These are phyloP conservation scores for Thecophora atra DNA, from an alignment of 2,888 invertebrate species.

Conservation along the genomic window DNA sequence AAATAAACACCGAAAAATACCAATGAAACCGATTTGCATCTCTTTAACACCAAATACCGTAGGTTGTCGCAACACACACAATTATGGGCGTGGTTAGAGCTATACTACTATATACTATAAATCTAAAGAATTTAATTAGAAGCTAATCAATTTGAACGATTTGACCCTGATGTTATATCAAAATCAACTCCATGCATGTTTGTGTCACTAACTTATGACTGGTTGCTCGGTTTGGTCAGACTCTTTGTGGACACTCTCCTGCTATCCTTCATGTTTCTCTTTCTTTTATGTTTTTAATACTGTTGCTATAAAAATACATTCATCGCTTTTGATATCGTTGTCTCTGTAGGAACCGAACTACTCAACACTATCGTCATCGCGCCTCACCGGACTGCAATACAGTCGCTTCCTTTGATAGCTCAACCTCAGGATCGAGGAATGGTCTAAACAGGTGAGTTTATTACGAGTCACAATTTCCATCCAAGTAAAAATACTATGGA, in stretches of 20 bases:
- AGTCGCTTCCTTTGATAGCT: conserved; percentile 88
- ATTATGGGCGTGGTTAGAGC: conserved; percentile 21
- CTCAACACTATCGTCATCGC: conserved; percentile 88
- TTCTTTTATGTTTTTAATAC: neutral
- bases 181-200: no score
- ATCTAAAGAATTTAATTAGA: neutral
- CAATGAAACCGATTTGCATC: conserved; percentile 12
- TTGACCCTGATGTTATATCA: neutral
- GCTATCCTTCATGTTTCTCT: neutral
- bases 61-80: neutral
- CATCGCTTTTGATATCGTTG: neutral
- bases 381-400: conserved; percentile 91
- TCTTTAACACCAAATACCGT: neutral
- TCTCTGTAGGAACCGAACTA: conserved; percentile 75
- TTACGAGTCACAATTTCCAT: neutral
- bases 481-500: neutral
- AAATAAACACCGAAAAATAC: conserved; percentile 14
- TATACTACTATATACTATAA: neutral
- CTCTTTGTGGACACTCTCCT: neutral
- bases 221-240: conserved; percentile 1
- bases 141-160: no score
- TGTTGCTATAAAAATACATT: neutral
- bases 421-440: conserved; percentile 84
- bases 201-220: conserved; percentile 10
- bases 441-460: conserved; percentile 76